phyloP scores from a whole-genome alignment of 2,113 vertebrate species.

The Grantiella picta region DNA sequence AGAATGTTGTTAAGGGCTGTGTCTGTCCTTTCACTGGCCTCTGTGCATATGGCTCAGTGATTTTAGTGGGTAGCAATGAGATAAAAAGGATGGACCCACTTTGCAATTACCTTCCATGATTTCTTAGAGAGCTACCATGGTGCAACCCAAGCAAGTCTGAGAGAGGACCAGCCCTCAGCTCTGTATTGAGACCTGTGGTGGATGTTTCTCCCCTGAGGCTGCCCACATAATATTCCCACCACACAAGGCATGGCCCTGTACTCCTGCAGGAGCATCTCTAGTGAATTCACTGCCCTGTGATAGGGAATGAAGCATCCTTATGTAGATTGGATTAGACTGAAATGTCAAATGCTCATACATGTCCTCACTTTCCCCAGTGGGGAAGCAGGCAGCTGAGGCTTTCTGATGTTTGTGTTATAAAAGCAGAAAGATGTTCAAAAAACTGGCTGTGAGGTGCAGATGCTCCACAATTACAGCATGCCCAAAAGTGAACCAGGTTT shows the following conservation, averaged over 20 bases:
- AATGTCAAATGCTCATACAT: neutral
- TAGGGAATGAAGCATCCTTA: neutral
- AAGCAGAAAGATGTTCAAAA: neutral
- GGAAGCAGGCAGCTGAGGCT: fast-evolving
- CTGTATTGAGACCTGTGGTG: neutral
- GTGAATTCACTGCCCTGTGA: neutral
- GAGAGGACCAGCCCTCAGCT: neutral
- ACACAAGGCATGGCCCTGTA: neutral
- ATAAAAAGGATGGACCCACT: neutral
- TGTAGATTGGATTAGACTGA: neutral
- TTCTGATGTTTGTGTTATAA: neutral
- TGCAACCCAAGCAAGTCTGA: neutral
- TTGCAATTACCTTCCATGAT: neutral
- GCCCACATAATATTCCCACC: neutral
- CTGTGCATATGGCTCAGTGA: neutral
- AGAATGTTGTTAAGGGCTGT: neutral
- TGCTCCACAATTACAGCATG: neutral
- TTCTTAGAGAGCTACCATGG: neutral
- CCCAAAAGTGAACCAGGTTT: neutral
- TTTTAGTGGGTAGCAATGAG: neutral
- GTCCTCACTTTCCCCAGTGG: neutral
- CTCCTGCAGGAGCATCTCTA: neutral
- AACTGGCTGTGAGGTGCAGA: neutral
- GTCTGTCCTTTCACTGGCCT: neutral
- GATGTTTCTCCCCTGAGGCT: neutral